Percentiles rank a stretch among this genome's conserved stretches.
Evolutionary conservation across 2,113 vertebrate genomes (phyloP).

Genomic region (Motacilla tschutschensis): DNA sequence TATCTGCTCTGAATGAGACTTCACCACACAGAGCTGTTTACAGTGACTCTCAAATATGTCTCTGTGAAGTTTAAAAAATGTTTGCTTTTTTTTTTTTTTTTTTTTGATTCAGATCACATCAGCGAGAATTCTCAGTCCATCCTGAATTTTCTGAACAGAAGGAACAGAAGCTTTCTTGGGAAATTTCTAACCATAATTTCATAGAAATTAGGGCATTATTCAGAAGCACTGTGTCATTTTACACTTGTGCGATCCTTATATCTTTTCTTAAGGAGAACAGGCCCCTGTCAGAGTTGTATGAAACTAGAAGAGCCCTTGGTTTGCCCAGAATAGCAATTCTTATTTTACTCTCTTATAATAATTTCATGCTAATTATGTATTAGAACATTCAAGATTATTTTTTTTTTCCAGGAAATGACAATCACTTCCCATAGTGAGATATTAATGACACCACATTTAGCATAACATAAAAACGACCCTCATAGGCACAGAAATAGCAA

Average conservation of each 20-base stretch:
- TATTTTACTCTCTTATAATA: constrained; percentile 24
- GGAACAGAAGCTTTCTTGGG: neutral
- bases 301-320: constrained; percentile 18
- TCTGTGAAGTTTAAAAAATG: neutral
- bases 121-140: neutral
- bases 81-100: neutral
- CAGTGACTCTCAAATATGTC: neutral
- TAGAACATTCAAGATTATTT: constrained; percentile 4
- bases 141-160: neutral
- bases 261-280: neutral
- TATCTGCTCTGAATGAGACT: neutral
- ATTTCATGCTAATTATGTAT: constrained; percentile 27
- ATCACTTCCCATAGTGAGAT: constrained; percentile 28
- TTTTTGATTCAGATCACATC: neutral
- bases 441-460: constrained; percentile 32
- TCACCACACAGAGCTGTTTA: neutral
- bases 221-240: neutral
- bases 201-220: neutral
- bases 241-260: neutral
- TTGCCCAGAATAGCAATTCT: constrained; percentile 39
- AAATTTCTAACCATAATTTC: neutral
- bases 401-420: constrained; percentile 18
- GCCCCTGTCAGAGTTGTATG: neutral
- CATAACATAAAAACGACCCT: constrained; percentile 9
- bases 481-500: neutral